These are phyloP conservation scores for Ormyrus nitidulus DNA, from an alignment of 2,888 invertebrate species.

Conservation along the genomic window DNA sequence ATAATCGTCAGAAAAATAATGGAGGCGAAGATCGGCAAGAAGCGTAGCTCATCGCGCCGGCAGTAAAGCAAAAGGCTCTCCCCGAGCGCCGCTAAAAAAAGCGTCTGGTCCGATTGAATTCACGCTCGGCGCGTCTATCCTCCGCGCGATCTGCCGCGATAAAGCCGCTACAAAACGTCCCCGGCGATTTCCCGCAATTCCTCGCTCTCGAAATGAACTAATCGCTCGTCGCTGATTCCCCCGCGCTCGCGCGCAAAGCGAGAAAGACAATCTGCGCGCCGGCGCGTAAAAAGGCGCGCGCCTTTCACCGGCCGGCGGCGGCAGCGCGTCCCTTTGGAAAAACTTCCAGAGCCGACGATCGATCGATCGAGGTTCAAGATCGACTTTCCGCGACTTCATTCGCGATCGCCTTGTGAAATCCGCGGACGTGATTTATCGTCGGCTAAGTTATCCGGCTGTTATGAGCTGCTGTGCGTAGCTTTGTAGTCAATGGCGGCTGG, in stretches of 20 bases:
- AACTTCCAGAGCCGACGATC: slow-evolving; percentile 24
- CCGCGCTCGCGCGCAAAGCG: neutral
- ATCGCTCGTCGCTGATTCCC: slow-evolving; percentile 17
- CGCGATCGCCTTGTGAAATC: slow-evolving; percentile 58
- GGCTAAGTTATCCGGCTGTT: slow-evolving; percentile 24
- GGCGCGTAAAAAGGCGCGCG: slow-evolving; percentile 16
- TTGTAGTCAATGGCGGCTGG: slow-evolving; percentile 39
- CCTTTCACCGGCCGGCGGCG: slow-evolving; percentile 6
- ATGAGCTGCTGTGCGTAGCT: slow-evolving; percentile 20
- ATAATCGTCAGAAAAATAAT: too few relatives aligned
- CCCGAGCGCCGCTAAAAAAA: neutral
- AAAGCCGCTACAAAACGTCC: slow-evolving; percentile 19
- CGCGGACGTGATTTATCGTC: slow-evolving; percentile 57
- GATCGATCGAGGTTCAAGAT: slow-evolving; percentile 56
- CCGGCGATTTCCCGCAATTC: slow-evolving; percentile 29
- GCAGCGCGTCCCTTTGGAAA: slow-evolving; percentile 18
- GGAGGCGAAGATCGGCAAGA: too few relatives aligned
- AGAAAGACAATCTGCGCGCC: slow-evolving; percentile 6
- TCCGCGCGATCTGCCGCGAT: neutral
- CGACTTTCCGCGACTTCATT: slow-evolving; percentile 57
- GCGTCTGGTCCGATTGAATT: neutral
- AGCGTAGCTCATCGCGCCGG: too few relatives aligned
- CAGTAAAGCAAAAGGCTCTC: too few relatives aligned
- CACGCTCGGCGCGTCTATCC: too few relatives aligned
- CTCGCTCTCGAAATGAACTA: slow-evolving; percentile 35